Evolutionary conservation across 2,888 invertebrate genomes (phyloP), one percentile per base, ranked within the genome.

Genomic region (Rambutsinella grinnellia): DNA sequence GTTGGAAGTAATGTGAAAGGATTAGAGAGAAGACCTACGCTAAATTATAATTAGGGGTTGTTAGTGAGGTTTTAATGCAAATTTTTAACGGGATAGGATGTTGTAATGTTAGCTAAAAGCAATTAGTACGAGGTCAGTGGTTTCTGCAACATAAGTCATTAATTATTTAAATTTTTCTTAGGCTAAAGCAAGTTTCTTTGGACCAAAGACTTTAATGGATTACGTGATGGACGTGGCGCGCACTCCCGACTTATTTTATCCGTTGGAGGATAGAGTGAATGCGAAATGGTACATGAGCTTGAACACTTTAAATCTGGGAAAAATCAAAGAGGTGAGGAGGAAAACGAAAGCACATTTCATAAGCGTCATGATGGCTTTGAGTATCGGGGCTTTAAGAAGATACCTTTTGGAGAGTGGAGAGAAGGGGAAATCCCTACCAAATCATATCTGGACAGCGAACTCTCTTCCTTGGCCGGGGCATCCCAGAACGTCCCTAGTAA

Each of bases 381-480:
- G 65, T 44, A 74, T 76, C 17, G 80, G 80, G 15, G 78, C 78
- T 8, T 44, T 80, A 26, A 26, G 74, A 28, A 46, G 78, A 15
- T 78, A 78, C 44, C 24, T 78, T 6, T 2, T 17, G 19, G 80
- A 80, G 23, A 69, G 56, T 24, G 28, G 28, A 57, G 17, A 10
- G 15, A 46, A 8, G 3, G 46, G 56, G 17, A 17, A 23, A 5
- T 36, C 67, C 3, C 56, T 80, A 6, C 80, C 80, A 2, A 63
- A 19, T 23, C 58, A 70, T 26, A 78, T 80, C 47, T 78, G 71
- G 69, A 80, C 78, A 10, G 80, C 76, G 0, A 78, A 80, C 54
- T 78, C 78, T 8, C 63, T 80, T 0, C 78, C 78, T 1, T 80
- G 80, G 80, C 80, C 80, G 13, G 58, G 61, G 17, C 80, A 80